These are phyloP conservation scores for Vulpes vulpes DNA, from an alignment of 2,113 vertebrate species.

Conservation along the genomic window DNA sequence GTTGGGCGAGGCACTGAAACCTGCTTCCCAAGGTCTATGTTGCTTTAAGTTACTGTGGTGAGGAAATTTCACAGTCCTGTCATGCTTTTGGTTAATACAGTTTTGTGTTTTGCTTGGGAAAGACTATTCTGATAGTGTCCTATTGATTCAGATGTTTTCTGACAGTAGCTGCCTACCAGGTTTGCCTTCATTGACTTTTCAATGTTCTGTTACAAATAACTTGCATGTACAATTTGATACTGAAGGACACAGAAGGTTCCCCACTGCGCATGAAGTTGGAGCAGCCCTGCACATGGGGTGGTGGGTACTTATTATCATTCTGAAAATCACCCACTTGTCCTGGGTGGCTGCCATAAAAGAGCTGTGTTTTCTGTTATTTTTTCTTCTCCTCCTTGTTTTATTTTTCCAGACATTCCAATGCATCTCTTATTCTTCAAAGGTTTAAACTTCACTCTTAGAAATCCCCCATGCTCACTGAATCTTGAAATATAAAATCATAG, in stretches of 20 bases:
- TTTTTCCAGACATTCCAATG: conserved; percentile 13
- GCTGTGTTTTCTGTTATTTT: conserved; percentile 44
- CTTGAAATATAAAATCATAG: conserved; percentile 45
- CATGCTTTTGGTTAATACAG: conserved; percentile 61
- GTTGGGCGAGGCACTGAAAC: background rate
- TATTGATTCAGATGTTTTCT: conserved; percentile 73
- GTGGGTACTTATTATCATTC: conserved; percentile 58
- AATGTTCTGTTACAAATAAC: conserved; percentile 82
- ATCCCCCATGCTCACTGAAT: background rate
- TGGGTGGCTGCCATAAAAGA: background rate
- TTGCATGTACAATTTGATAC: conserved; percentile 76
- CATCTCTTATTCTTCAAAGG: conserved; percentile 64
- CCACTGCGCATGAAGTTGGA: conserved; percentile 47
- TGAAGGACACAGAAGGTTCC: conserved; percentile 21
- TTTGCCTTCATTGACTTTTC: conserved; percentile 77
- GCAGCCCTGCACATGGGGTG: background rate
- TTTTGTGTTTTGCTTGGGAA: conserved; percentile 67
- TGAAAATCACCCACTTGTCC: conserved; percentile 56
- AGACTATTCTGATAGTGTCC: conserved; percentile 70
- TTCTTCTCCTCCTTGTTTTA: conserved; percentile 46
- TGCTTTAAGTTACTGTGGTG: conserved; percentile 10
- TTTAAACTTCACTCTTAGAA: conserved; percentile 31
- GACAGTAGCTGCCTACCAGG: conserved; percentile 59
- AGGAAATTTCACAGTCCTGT: conserved; percentile 64
- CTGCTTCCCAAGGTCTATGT: background rate